These are phyloP conservation scores for Rhineura floridana DNA, from an alignment of 2,113 vertebrate genomes.

Conservation along the genomic window DNA sequence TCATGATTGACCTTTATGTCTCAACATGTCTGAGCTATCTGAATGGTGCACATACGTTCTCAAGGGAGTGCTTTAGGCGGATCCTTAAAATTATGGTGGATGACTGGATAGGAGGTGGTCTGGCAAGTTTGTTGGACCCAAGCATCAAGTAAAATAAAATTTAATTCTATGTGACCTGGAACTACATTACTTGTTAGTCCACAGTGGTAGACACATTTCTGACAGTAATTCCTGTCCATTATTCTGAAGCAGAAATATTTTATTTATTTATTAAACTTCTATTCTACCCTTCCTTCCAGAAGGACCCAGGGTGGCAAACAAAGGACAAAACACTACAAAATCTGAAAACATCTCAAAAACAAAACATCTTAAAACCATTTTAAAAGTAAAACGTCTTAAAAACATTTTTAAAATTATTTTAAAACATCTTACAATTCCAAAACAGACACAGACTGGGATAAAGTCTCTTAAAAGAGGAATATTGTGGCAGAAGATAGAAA, in stretches of 20 bases:
- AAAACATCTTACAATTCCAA: no score
- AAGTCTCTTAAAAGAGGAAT: no score
- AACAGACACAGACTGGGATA: no score
- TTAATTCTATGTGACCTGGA: neutral
- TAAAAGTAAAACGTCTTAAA: no score
- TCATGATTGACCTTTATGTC: neutral
- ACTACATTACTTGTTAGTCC: neutral
- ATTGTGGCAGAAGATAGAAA: neutral
- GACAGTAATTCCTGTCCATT: neutral
- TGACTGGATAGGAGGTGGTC: neutral
- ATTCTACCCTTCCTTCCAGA: no score
- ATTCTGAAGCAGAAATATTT: neutral
- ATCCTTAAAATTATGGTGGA: neutral
- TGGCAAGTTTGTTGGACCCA: neutral
- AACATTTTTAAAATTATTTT: no score
- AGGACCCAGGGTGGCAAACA: no score
- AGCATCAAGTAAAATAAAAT: neutral
- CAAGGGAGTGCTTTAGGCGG: neutral
- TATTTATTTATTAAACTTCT: no score
- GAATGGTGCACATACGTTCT: neutral
- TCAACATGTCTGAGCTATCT: neutral
- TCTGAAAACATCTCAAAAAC: no score
- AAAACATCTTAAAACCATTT: no score
- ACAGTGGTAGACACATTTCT: neutral
- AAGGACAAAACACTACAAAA: no score